phyloP scores from a whole-genome alignment of 1,140 invertebrate genomes.

The Cotesia vestalis region DNA sequence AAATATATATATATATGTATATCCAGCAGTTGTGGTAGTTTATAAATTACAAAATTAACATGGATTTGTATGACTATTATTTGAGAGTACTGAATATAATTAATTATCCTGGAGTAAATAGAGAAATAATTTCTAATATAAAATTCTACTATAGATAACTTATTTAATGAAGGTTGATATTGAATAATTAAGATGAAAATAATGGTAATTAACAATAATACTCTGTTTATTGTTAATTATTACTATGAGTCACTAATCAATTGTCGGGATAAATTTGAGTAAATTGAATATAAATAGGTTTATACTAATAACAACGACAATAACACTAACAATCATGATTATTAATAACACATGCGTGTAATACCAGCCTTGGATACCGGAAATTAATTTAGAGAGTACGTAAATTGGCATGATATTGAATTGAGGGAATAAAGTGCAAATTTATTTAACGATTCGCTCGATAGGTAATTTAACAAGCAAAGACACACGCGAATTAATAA shows the following conservation, averaged over 20 bases:
- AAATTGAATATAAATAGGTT: too few species aligned
- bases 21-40: constrained; percentile 2
- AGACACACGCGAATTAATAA: background rate
- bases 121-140: background rate
- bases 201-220: too few species aligned
- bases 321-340: too few species aligned
- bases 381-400: background rate
- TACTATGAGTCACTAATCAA: background rate
- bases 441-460: constrained; percentile 2
- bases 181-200: too few species aligned
- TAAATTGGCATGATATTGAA: background rate
- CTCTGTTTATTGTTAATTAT: too few species aligned
- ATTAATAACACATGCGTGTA: background rate
- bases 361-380: constrained; percentile 1
- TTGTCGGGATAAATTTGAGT: too few species aligned
- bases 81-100: background rate
- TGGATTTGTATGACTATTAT: background rate
- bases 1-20: constrained; percentile 23
- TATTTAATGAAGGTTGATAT: background rate
- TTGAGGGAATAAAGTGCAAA: constrained; percentile 6
- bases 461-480: constrained; percentile 8
- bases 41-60: constrained; percentile 18
- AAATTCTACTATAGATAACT: background rate
- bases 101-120: background rate
- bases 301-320: too few species aligned